Base-by-base conservation (phyloP, 2,888 invertebrate genomes). In the Silvanus unidentatus region DNA sequence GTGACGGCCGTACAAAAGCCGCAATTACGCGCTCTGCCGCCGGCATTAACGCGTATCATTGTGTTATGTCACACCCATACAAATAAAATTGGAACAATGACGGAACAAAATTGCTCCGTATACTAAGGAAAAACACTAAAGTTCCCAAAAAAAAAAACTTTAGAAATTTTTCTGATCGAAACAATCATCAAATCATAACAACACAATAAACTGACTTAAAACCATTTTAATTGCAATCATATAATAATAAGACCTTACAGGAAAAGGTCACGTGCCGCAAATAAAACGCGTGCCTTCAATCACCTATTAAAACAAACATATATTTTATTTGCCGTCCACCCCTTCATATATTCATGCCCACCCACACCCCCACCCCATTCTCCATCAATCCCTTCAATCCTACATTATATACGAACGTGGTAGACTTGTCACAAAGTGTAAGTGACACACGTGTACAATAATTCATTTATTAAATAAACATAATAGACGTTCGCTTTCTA, bases 21-120 rank as follows among this genome's bases (percentile, higher is more conserved):
- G 66, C 71, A 71, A 71, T 72, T 71, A 72, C 69, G 66, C 68
- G 69, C 64, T 65, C 64, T 64, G 68, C 62, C 69, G 68, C 69
- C 64, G 63, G 59, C 66, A 63, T 58, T 64, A 56, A 44, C 46
- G 42, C 46, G 42, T 48, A 59, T 60, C 61, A 64, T 64, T 66
- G 64, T 42, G 27, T 39, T 16, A 4, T 65, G 67, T 66, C 68
- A 68, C 66, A 62, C 65, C 64, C 62, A 65, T 66, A 66, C 66
- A 65, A 65, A 32, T 22, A 62, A n/a, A n/a, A 63, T 59, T 53
- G 58, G 45, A 55, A 62, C 59, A 61, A 59, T 58, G 55, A 54
- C 51, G 46, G 48, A 43, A 51, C 8, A 8, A 50, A 58, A 56
- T 58, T 58, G 58, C 52, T 47, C 28, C 32, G 8, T 22, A 22